phyloP scores from a whole-genome alignment of 2,888 invertebrate species.

The Meghimatium bilineatum region DNA sequence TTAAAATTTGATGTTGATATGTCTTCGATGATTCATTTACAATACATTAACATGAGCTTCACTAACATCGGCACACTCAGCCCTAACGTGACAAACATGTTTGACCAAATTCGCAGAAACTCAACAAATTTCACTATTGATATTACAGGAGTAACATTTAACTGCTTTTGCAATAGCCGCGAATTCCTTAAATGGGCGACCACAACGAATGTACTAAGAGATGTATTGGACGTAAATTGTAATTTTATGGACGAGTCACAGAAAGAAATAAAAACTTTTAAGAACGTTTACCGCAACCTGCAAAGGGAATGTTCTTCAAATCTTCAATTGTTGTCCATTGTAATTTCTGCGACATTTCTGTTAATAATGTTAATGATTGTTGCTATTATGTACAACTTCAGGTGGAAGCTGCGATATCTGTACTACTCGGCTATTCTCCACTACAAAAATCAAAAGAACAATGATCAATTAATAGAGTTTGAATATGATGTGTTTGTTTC shows the following conservation, averaged over 20 bases:
- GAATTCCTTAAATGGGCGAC: conserved; percentile 36
- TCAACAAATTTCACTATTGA: conserved; percentile 12
- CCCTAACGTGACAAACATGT: not conserved
- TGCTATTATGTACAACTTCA: conserved; percentile 35
- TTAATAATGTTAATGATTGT: not conserved
- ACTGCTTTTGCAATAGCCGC: conserved; percentile 30
- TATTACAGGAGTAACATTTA: conserved; percentile 7
- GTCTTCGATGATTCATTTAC: not conserved
- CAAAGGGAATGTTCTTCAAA: conserved; percentile 21
- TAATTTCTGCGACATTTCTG: not conserved
- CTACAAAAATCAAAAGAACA: not conserved
- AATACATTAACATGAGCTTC: not conserved
- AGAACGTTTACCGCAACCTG: not conserved
- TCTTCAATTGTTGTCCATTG: not conserved
- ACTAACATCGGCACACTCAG: not conserved
- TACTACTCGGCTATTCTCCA: conserved; percentile 39
- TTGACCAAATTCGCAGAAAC: not conserved
- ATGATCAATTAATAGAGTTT: not conserved
- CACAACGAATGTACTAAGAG: not conserved
- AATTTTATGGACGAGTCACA: conserved; percentile 1
- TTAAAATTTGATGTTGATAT: not conserved
- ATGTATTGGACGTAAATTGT: not conserved
- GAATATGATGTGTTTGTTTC: conserved; percentile 47
- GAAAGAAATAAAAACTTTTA: not conserved
- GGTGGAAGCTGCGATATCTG: conserved; percentile 45